Base-by-base conservation (phyloP, 1,140 invertebrate species). In the Cephus cinctus region DNA sequence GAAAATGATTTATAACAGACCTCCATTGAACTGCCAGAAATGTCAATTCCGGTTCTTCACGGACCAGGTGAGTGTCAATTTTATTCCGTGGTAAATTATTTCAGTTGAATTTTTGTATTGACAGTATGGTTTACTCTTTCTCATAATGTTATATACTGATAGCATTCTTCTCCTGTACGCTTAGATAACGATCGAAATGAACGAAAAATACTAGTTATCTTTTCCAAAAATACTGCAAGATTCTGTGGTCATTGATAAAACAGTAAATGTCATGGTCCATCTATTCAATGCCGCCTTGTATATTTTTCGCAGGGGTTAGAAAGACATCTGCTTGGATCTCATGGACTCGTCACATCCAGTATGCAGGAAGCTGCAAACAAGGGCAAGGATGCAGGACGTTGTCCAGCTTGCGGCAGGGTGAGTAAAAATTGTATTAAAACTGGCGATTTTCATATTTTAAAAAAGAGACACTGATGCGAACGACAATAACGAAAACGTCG, bases 291-390 rank as follows among this genome's bases (percentile, higher is more conserved):
- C n/a, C n/a, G n/a, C n/a, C n/a, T n/a, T n/a, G n/a, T n/a, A n/a
- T n/a, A n/a, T 44, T 44, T 44, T 40, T 11, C 39, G 67, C 79
- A 94, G 80, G 94, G 94, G 14, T 72, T 96, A 22, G 94, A 97
- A 75, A 79, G 94, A 61, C 94, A 97, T 83, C 81, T 96, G 54
- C 78, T 97, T 34, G 94, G 94, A 43, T 91, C 91, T 42, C 94
- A 97, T 70, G 92, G 92, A 30, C 80, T 96, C 25, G 94, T 97
- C 12, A 96, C 94, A 27, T 94, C 91, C 39, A 95, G 93, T 62
- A 94, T 97, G 90, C 91, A 96, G 70, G 92, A 95, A 67, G 92
- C 92, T 32, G 92, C 94, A 34, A 95, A 96, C 67, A 94, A 91
- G 69, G 92, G 92, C 55, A 94, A 93, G 73, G 94, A 96, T 77